Conservation (phyloP, 2,888 invertebrate genomes). For the Sminthurinus aureus region DNA sequence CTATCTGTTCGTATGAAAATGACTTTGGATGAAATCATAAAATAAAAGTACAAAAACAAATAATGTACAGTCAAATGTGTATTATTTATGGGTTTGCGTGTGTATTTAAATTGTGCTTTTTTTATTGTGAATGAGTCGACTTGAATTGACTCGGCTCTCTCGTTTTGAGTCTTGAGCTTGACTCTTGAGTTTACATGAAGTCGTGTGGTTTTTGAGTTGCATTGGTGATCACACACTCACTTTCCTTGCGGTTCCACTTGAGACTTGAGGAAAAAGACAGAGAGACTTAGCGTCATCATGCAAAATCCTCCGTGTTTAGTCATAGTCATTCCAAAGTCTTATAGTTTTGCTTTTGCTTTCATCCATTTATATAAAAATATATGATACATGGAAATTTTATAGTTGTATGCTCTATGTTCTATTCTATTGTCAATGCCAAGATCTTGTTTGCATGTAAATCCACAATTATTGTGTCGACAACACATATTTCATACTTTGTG, state of each 20-base stretch:
- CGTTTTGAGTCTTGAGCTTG: not conserved
- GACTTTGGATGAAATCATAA: no score
- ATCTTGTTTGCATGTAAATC: conserved; percentile 2
- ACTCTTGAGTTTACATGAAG: not conserved
- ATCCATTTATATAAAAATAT: not conserved
- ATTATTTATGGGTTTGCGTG: not conserved
- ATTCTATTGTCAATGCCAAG: not conserved
- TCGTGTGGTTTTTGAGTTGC: conserved; percentile 10
- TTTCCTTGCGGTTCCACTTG: conserved; percentile 14
- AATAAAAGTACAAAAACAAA: not conserved
- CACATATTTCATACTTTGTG: not conserved
- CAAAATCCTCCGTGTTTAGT: not conserved
- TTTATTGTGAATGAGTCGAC: no score
- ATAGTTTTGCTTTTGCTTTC: not conserved
- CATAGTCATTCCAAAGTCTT: no score
- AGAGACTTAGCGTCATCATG: not conserved
- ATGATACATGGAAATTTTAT: not conserved
- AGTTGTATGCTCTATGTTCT: not conserved
- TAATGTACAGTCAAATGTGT: not conserved
- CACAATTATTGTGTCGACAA: not conserved
- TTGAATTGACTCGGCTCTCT: not conserved
- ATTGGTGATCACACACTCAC: not conserved
- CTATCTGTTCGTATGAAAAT: no score
- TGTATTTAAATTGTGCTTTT: not conserved
- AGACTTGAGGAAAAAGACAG: not conserved